A percentile compares a stretch with the other conserved stretches of the same genome.
phyloP scores from a whole-genome alignment of 2,797 vertebrate genomes.

The Amazona ochrocephala region DNA sequence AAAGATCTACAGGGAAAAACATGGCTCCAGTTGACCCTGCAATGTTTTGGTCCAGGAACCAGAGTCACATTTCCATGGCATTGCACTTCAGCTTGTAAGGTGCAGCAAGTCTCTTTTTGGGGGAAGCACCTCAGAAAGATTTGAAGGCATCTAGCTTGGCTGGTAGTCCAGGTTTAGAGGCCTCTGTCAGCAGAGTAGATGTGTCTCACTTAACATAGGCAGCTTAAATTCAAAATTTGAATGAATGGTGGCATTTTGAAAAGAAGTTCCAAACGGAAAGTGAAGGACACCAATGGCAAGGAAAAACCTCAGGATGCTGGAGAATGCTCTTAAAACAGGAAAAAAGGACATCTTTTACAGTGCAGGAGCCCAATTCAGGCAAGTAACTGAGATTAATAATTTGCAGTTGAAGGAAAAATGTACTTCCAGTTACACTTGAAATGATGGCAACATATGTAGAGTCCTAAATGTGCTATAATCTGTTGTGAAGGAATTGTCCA shows the following conservation, averaged over 20 bases:
- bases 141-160: not conserved
- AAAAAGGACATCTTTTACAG: not conserved
- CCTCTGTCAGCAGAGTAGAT: not conserved
- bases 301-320: not conserved
- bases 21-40: not conserved
- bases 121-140: not conserved
- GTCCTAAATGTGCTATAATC: not conserved
- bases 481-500: not conserved
- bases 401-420: not conserved
- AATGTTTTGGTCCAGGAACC: not conserved
- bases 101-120: not conserved
- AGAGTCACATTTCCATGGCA: rapidly evolving
- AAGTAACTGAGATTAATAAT: not conserved
- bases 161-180: not conserved
- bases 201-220: not conserved
- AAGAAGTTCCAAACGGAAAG: not conserved
- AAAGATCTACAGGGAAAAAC: not conserved
- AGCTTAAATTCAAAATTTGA: not conserved
- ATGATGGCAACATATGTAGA: not conserved
- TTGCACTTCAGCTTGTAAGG: not conserved
- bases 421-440: not conserved
- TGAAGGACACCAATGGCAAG: not conserved
- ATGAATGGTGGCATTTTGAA: not conserved
- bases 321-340: not conserved
- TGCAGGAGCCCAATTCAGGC: not conserved